These are phyloP conservation scores for Bufo gargarizans DNA, from an alignment of 2,113 vertebrate genomes.

Conservation along the genomic window DNA sequence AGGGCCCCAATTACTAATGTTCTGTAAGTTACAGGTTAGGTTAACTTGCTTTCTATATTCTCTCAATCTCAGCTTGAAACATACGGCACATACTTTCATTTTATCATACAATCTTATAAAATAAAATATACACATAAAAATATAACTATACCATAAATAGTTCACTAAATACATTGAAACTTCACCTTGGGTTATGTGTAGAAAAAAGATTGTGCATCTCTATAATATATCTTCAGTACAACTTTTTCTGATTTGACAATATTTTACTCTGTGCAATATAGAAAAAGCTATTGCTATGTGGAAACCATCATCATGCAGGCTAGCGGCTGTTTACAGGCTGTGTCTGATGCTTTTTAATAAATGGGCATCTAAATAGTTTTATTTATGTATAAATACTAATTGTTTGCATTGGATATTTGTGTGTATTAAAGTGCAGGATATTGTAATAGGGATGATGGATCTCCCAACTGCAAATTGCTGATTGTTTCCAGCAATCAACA, in stretches of 20 bases:
- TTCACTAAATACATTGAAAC: neutral
- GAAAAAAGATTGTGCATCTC: neutral
- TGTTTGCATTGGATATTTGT: too few species aligned
- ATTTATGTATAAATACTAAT: too few species aligned
- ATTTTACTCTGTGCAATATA: neutral
- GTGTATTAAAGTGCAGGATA: too few species aligned
- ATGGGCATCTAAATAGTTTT: neutral
- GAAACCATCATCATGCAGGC: neutral
- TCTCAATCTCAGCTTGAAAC: neutral
- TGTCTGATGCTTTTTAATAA: neutral
- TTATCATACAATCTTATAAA: neutral
- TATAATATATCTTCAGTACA: neutral
- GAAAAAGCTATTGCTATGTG: neutral
- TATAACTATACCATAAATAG: neutral
- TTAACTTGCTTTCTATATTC: neutral
- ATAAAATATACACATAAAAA: constrained; percentile 11
- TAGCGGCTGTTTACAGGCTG: neutral
- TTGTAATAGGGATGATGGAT: too few species aligned
- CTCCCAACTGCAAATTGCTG: neutral
- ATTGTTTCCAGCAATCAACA: too few species aligned
- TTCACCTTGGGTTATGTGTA: neutral
- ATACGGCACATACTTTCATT: neutral
- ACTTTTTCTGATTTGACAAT: neutral
- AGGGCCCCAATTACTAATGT: neutral
- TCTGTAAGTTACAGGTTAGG: neutral